Evolutionary conservation across 1,140 invertebrate species (phyloP).

Genomic region (fruit fly (Drosophila melanogaster)): Release_6_plus_ISO1_MT NT_033779.5:7267501-7268000

Average conservation of each 20-base stretch:
- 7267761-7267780: constrained; percentile 33
- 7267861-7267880: constrained; percentile 70
- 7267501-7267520: constrained; percentile 80
- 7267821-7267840: constrained; percentile 34
- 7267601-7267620: constrained; percentile 80
- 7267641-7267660: constrained; percentile 16
- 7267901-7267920: constrained; percentile 1
- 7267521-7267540: constrained; percentile 49
- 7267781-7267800: constrained; percentile 55
- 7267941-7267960: constrained; percentile 49
- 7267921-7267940: constrained; percentile 26
- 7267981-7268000: constrained; percentile 57
- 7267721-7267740: constrained; percentile 35
- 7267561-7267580: constrained; percentile 75
- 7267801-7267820: constrained; percentile 70
- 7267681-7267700: constrained; percentile 79
- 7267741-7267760: background rate
- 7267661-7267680: constrained; percentile 67
- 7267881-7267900: constrained; percentile 38
- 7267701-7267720: constrained; percentile 81
- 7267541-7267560: constrained; percentile 51
- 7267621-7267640: constrained; percentile 14
- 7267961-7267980: constrained; percentile 44
- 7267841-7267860: constrained; percentile 56
- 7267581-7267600: constrained; percentile 59